phyloP scores from a whole-genome alignment of 2,797 vertebrate genomes.

The Jordanella pulchra region DNA sequence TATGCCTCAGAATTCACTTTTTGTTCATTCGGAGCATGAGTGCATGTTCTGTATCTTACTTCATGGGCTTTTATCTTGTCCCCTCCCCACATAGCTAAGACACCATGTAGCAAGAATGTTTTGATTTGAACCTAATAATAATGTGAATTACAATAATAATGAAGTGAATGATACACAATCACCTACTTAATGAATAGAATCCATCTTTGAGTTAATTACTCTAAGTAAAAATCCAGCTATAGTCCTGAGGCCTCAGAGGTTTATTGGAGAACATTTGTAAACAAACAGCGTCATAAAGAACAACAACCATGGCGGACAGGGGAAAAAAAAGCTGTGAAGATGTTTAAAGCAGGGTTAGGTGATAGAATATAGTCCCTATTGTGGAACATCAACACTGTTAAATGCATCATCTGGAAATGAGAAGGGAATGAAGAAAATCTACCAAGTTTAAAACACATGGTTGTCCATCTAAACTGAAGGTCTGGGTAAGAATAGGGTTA shows the following conservation, averaged over 20 bases:
- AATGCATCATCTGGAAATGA: background rate
- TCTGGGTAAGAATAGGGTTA: background rate
- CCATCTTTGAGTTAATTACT: background rate
- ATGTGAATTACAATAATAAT: too few species aligned
- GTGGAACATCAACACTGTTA: background rate
- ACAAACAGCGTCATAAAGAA: background rate
- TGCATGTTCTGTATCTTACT: background rate
- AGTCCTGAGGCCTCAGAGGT: background rate
- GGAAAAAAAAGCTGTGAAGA: background rate
- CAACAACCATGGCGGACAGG: too few species aligned
- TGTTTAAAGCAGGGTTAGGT: background rate
- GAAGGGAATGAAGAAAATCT: background rate
- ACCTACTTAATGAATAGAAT: background rate
- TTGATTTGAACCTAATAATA: too few species aligned
- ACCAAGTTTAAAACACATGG: background rate
- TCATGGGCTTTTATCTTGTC: background rate
- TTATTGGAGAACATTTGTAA: background rate
- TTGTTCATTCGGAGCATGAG: constrained; percentile 12
- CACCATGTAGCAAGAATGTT: background rate
- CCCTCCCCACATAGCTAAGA: background rate
- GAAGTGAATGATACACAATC: too few species aligned
- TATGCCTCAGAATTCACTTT: background rate
- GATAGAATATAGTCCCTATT: background rate
- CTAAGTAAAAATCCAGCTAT: background rate
- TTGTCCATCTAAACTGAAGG: background rate